These are phyloP conservation scores for Lutraria lutraria DNA, from an alignment of 2,888 invertebrate species.

Conservation along the genomic window DNA sequence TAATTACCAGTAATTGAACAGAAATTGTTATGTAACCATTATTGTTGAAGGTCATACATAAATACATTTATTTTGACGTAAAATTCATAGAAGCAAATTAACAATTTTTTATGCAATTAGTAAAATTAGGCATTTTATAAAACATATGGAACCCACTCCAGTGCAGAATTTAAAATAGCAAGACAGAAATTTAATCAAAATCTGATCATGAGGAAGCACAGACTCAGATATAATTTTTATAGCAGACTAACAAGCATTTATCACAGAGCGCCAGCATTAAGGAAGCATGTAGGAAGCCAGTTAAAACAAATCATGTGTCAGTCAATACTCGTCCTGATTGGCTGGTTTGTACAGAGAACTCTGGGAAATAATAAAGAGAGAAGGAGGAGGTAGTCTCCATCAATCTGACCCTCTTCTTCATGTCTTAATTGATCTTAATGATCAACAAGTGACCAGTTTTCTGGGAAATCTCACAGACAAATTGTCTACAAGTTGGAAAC, in stretches of 20 bases:
- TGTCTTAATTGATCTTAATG: constrained; percentile 35
- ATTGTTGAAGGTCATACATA: background rate
- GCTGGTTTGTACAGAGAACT: background rate
- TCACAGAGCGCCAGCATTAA: background rate
- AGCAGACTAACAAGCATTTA: constrained; percentile 5
- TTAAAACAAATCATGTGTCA: constrained; percentile 18
- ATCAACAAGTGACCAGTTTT: constrained; percentile 45
- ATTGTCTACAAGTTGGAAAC: background rate
- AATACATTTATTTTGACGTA: background rate
- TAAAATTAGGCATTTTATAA: background rate
- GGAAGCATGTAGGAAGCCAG: background rate
- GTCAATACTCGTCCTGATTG: background rate
- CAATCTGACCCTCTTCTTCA: constrained; percentile 13
- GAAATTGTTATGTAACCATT: background rate
- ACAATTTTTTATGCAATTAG: background rate
- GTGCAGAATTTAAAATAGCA: background rate
- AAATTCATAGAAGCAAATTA: background rate
- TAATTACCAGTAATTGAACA: background rate
- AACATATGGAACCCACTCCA: background rate
- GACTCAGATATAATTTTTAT: background rate
- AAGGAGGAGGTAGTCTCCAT: constrained; percentile 28
- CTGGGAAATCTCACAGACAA: constrained; percentile 18
- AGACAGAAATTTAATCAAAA: background rate
- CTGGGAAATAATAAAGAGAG: background rate
- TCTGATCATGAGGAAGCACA: background rate